A percentile compares a stretch with the other conserved stretches of the same genome.
These are phyloP conservation scores for Chrysopilus asiliformis DNA, from an alignment of 2,888 invertebrate species.

Conservation along the genomic window DNA sequence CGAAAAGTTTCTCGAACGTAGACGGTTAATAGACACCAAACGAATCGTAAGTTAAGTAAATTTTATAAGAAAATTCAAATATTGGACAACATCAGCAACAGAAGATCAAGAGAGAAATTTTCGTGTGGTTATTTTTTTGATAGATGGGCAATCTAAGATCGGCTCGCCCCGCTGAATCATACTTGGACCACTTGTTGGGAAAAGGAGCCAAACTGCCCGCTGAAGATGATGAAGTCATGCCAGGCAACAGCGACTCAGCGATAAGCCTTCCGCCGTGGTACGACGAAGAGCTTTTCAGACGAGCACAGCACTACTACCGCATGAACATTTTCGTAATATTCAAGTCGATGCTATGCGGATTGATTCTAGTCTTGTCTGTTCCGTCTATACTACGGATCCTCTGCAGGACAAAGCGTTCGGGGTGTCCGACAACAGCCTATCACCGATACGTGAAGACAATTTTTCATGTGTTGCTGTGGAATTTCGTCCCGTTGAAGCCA, in stretches of 20 bases:
- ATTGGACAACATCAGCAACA: too few relatives aligned
- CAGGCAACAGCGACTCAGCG: too few relatives aligned
- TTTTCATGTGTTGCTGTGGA: constrained; percentile 67
- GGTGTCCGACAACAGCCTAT: constrained; percentile 51
- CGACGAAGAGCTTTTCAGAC: constrained; percentile 51
- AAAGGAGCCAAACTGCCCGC: neutral
- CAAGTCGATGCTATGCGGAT: constrained; percentile 59
- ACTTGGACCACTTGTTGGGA: too few relatives aligned
- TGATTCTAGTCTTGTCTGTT: constrained; percentile 59
- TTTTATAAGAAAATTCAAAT: too few relatives aligned
- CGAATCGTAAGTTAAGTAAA: too few relatives aligned
- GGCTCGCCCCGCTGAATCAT: too few relatives aligned
- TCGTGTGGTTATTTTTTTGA: too few relatives aligned
- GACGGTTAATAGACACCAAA: too few relatives aligned
- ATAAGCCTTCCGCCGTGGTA: constrained; percentile 51
- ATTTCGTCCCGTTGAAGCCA: constrained; percentile 51
- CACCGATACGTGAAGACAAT: constrained; percentile 67
- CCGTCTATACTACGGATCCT: constrained; percentile 61
- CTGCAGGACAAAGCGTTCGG: constrained; percentile 56
- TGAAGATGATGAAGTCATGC: neutral
- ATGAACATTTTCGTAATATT: constrained; percentile 56
- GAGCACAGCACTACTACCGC: constrained; percentile 59
- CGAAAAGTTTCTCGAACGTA: too few relatives aligned
- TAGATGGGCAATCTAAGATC: too few relatives aligned
- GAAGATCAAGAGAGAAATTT: too few relatives aligned